Conservation (phyloP, 2,113 vertebrate genomes). For the Ctenodactylus gundi region DNA sequence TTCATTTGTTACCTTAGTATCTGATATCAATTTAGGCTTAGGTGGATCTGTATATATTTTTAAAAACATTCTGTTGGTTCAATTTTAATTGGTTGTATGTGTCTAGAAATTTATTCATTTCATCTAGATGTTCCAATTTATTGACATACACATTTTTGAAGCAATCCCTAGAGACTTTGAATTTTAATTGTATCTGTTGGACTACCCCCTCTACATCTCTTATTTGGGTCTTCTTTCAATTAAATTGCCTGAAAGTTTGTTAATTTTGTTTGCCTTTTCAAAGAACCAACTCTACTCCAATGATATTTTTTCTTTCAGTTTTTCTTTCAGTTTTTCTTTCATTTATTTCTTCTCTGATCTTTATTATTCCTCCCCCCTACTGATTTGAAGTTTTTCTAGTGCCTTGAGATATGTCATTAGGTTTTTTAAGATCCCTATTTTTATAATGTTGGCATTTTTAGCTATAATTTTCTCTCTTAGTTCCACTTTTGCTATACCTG, state of each 20-base stretch:
- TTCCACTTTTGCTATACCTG: not conserved
- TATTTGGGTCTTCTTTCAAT: not conserved
- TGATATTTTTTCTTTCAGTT: not conserved
- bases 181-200: too few species aligned
- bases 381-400: not conserved
- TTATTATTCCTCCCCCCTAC: not conserved
- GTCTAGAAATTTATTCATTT: too few species aligned
- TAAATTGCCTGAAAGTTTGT: not conserved
- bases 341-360: not conserved
- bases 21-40: too few species aligned
- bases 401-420: not conserved
- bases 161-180: too few species aligned
- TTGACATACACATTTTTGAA: too few species aligned
- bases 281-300: not conserved
- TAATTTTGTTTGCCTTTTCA: not conserved
- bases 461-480: not conserved
- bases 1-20: too few species aligned
- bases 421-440: not conserved
- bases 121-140: too few species aligned
- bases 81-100: too few species aligned
- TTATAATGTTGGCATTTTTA: not conserved
- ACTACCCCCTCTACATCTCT: too few species aligned
- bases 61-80: too few species aligned
- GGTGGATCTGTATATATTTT: too few species aligned
- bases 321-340: not conserved